Conservation (phyloP, 2,888 invertebrate species). For the Andrena camellia region DNA sequence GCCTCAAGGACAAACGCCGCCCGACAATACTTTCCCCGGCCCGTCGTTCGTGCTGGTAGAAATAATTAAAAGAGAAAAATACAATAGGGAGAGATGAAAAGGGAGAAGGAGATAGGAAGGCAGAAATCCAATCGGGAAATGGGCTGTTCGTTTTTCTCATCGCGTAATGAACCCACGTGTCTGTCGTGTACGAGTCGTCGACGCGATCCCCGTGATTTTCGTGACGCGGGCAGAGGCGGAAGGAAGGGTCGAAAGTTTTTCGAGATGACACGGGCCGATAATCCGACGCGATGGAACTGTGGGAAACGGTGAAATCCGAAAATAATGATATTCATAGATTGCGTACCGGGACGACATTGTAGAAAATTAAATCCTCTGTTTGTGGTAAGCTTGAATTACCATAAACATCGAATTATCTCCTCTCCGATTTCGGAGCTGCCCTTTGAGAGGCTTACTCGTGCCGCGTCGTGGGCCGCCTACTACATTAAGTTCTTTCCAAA, state of each 20-base stretch:
- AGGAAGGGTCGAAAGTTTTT: constrained; percentile 49
- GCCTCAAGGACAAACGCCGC: constrained; percentile 7
- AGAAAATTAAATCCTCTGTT: constrained; percentile 68
- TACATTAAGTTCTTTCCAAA: not conserved
- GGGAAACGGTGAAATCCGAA: constrained; percentile 67
- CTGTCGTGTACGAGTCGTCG: not conserved
- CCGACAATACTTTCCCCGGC: constrained; percentile 65
- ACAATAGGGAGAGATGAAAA: constrained; percentile 16
- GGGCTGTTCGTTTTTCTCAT: constrained; percentile 45
- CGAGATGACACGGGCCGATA: constrained; percentile 68
- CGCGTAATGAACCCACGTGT: constrained; percentile 35
- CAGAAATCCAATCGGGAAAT: constrained; percentile 64
- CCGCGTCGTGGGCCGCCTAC: constrained; percentile 12
- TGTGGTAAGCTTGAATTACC: constrained; percentile 54
- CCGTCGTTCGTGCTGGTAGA: constrained; percentile 15
- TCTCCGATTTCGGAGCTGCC: constrained; percentile 25
- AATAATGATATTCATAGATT: constrained; percentile 68
- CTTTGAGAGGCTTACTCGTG: constrained; percentile 14
- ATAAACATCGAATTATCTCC: constrained; percentile 66
- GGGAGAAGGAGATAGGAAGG: constrained; percentile 8
- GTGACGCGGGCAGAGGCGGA: not conserved
- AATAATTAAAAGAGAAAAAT: constrained; percentile 61
- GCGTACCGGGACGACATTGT: constrained; percentile 60
- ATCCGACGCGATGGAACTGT: constrained; percentile 59
- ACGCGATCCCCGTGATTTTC: constrained; percentile 49